Evolutionary conservation across 2,113 vertebrate species (phyloP).

Genomic region (Otolemur garnettii): DNA sequence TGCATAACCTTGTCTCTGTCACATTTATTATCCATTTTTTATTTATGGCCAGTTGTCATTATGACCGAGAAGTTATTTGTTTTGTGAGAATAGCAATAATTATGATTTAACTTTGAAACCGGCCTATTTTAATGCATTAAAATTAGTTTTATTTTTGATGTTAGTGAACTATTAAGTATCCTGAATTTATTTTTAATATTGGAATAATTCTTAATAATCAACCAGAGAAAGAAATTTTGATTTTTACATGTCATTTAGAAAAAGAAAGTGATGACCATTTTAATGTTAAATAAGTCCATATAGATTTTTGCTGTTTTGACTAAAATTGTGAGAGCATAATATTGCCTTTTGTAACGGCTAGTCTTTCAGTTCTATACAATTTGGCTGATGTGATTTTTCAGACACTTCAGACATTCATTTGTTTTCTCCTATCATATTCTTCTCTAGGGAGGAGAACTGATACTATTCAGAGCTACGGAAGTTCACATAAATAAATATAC

Average conservation of each 20-base stretch:
- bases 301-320: slow-evolving; percentile 31
- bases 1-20: not conserved
- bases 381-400: slow-evolving; percentile 37
- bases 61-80: not conserved
- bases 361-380: not conserved
- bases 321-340: slow-evolving; percentile 17
- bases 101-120: slow-evolving; percentile 50
- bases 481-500: not conserved
- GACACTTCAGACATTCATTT: not conserved
- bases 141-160: not conserved
- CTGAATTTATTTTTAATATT: slow-evolving; percentile 34
- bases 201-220: slow-evolving; percentile 35
- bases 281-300: slow-evolving; percentile 19
- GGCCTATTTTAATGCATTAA: not conserved
- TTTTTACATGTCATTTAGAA: slow-evolving; percentile 36
- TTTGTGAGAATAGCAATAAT: not conserved
- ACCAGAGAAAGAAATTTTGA: slow-evolving; percentile 21
- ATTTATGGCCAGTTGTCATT: not conserved
- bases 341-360: not conserved
- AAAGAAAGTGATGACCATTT: not conserved
- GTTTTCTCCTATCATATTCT: not conserved
- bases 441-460: not conserved
- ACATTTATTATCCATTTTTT: not conserved
- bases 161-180: slow-evolving; percentile 21
- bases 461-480: not conserved